Percentiles rank a stretch among this genome's conserved stretches.
These are phyloP conservation scores for Aradus depressus DNA, from an alignment of 2,888 invertebrate species.

Conservation along the genomic window DNA sequence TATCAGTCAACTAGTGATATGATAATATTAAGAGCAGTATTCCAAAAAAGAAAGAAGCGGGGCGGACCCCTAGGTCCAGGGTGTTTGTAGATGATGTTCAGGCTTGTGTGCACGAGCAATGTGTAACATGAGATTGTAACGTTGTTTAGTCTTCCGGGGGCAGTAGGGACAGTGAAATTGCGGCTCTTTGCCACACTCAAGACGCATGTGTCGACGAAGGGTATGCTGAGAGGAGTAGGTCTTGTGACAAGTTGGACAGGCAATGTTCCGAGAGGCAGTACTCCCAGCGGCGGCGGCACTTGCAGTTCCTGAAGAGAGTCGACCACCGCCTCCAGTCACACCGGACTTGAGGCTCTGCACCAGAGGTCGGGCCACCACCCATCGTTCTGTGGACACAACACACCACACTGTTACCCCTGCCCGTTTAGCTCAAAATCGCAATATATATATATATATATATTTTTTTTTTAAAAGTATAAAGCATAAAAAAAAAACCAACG, in stretches of 20 bases:
- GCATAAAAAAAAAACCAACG: too few species aligned
- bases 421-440: too few species aligned
- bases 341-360: conserved; percentile 20
- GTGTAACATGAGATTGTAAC: conserved; percentile 30
- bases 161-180: conserved; percentile 43
- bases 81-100: conserved; percentile 22
- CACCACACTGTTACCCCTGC: conserved; percentile 13
- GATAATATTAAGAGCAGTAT: conserved; percentile 13
- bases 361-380: conserved; percentile 21
- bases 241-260: conserved; percentile 45
- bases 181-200: conserved; percentile 38
- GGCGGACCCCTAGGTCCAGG: conserved; percentile 19
- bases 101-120: conserved; percentile 29
- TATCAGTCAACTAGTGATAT: too few species aligned
- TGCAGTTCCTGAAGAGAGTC: background rate
- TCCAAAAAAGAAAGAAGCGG: background rate
- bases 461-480: too few species aligned
- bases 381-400: conserved; percentile 23
- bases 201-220: conserved; percentile 45
- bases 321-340: conserved; percentile 16
- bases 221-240: conserved; percentile 50
- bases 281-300: background rate
- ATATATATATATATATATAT: too few species aligned
- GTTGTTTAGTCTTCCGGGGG: conserved; percentile 33
- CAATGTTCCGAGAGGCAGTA: conserved; percentile 17